phyloP scores from a whole-genome alignment of 1,140 invertebrate species.

The Phymastichus coffea region DNA sequence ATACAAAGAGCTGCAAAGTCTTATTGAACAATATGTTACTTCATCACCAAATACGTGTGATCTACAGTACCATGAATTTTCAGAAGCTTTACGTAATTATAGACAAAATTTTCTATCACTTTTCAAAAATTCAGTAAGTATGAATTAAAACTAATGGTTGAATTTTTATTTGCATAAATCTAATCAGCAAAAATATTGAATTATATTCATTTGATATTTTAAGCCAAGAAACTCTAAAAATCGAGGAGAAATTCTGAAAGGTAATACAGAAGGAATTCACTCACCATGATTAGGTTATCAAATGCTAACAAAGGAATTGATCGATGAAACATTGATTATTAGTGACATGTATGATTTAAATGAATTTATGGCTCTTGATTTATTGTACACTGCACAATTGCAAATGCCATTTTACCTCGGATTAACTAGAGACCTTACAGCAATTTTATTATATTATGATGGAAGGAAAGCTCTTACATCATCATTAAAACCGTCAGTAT shows the following conservation, averaged over 20 bases:
- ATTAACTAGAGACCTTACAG: conserved; percentile 84
- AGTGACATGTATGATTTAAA: conserved; percentile 95
- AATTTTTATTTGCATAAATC: too few relatives aligned
- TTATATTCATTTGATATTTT: background rate
- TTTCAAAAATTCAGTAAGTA: conserved; percentile 82
- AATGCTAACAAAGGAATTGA: conserved; percentile 77
- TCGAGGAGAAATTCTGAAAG: conserved; percentile 78
- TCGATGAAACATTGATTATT: conserved; percentile 88
- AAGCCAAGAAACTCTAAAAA: conserved; percentile 77
- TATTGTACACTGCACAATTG: conserved; percentile 86
- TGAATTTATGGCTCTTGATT: conserved; percentile 85
- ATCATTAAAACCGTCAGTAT: conserved; percentile 77
- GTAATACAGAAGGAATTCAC: conserved; percentile 78
- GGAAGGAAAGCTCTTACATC: conserved; percentile 78
- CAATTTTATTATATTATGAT: conserved; percentile 92
- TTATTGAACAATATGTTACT: conserved; percentile 71
- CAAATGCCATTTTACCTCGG: conserved; percentile 87
- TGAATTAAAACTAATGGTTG: background rate
- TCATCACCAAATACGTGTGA: conserved; percentile 61
- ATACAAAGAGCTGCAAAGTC: conserved; percentile 75
- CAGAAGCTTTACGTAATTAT: conserved; percentile 75
- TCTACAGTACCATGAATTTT: conserved; percentile 73
- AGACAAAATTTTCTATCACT: conserved; percentile 87
- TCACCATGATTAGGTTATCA: conserved; percentile 75
- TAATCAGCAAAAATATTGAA: background rate